Evolutionary conservation across 2,797 vertebrate genomes (phyloP).

Genomic region (Acanthurus leucopareius): DNA sequence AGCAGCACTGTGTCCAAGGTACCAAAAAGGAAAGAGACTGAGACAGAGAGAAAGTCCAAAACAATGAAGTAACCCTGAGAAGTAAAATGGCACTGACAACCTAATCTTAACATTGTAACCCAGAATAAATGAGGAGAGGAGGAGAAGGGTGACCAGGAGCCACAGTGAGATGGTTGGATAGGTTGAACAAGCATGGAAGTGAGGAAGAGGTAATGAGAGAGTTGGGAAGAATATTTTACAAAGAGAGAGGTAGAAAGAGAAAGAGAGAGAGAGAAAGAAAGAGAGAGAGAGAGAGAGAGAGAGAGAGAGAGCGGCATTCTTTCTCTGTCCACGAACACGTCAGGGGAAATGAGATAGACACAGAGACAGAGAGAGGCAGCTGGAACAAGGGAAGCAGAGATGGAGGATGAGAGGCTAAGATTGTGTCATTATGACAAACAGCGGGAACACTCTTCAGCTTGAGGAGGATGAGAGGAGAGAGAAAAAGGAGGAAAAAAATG

Average conservation of each 20-base stretch:
- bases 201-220: slow-evolving; percentile 62
- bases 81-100: slow-evolving; percentile 82
- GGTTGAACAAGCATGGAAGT: slow-evolving; percentile 55
- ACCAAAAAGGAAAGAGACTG: slow-evolving; percentile 58
- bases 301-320: slow-evolving; percentile 51
- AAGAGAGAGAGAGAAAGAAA: slow-evolving; percentile 42
- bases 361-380: slow-evolving; percentile 54
- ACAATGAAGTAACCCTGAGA: slow-evolving; percentile 74
- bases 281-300: slow-evolving; percentile 18
- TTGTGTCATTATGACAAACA: slow-evolving; percentile 86
- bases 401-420: slow-evolving; percentile 73
- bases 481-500: slow-evolving; percentile 49
- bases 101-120: slow-evolving; percentile 81
- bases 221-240: slow-evolving; percentile 61
- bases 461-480: slow-evolving; percentile 66
- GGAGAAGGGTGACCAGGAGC: slow-evolving; percentile 58
- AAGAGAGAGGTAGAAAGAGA: slow-evolving; percentile 17
- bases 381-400: slow-evolving; percentile 63
- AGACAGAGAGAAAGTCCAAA: slow-evolving; percentile 69
- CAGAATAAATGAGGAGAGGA: slow-evolving; percentile 76
- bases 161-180: slow-evolving; percentile 54
- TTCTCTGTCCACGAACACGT: slow-evolving; percentile 56
- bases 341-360: slow-evolving; percentile 75
- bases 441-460: slow-evolving; percentile 68
- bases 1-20: slow-evolving; percentile 41